These are phyloP conservation scores for Oconnorella tubifera DNA, from an alignment of 2,888 invertebrate genomes.

Conservation along the genomic window DNA sequence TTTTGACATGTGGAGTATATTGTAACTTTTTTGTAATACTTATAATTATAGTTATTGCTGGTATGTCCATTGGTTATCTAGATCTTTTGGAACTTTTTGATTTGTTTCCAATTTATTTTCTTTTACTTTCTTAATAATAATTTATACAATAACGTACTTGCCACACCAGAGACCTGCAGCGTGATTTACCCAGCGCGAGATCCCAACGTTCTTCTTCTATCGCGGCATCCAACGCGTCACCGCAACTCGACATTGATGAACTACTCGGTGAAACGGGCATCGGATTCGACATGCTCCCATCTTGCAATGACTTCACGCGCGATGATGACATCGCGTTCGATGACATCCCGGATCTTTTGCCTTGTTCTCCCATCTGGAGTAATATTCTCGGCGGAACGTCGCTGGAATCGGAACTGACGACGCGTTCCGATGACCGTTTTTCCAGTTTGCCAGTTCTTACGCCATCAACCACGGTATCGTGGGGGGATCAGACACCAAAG, in stretches of 20 bases:
- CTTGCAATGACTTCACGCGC: neutral
- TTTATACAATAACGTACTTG: no score
- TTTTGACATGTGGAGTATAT: no score
- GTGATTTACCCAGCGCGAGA: neutral
- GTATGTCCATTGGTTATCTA: no score
- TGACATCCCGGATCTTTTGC: slow-evolving; percentile 10
- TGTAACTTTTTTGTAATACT: no score
- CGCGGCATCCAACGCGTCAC: neutral
- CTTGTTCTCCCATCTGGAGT: neutral
- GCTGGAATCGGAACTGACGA: neutral
- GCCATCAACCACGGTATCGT: slow-evolving; percentile 1
- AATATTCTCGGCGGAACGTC: neutral
- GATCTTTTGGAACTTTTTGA: no score
- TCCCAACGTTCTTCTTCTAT: neutral
- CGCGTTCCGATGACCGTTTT: no score
- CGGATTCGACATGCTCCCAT: neutral
- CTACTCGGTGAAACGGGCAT: slow-evolving; percentile 3
- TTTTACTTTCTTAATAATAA: no score
- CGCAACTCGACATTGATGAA: slow-evolving; percentile 10
- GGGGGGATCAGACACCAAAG: neutral
- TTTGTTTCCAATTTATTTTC: no score
- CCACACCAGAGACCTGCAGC: no score
- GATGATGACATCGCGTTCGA: slow-evolving; percentile 14
- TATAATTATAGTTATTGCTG: no score
- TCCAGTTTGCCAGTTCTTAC: neutral